These are phyloP conservation scores for Hipparchia sbordonii DNA, from an alignment of 2,888 invertebrate species.

Conservation along the genomic window DNA sequence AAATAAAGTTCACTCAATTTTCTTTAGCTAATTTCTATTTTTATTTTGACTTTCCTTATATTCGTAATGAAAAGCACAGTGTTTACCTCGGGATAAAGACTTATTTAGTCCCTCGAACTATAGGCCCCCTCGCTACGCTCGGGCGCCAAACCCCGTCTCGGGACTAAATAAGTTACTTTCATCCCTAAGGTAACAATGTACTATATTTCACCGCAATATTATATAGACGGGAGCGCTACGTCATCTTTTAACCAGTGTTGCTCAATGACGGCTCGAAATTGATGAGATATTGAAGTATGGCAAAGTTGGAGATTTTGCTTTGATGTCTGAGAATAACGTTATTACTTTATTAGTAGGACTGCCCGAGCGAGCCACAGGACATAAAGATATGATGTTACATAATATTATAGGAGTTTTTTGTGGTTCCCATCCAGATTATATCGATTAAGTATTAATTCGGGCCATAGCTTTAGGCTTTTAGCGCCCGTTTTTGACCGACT, in stretches of 20 bases:
- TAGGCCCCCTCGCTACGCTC: too few relatives aligned
- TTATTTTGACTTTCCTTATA: too few relatives aligned
- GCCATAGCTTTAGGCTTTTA: neutral
- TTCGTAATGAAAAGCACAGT: too few relatives aligned
- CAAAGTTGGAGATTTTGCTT: conserved; percentile 17
- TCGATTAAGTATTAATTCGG: neutral
- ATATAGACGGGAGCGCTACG: neutral
- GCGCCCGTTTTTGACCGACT: neutral
- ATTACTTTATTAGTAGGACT: conserved; percentile 12
- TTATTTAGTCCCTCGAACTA: too few relatives aligned
- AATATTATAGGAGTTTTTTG: neutral
- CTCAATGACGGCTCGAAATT: conserved; percentile 9
- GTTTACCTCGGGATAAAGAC: too few relatives aligned
- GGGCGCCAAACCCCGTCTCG: too few relatives aligned
- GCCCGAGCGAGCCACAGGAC: neutral
- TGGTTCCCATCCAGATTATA: neutral
- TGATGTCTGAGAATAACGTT: conserved; percentile 18
- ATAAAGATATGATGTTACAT: neutral
- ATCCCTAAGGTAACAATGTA: too few relatives aligned
- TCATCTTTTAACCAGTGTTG: neutral
- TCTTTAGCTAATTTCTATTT: too few relatives aligned
- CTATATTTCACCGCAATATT: too few relatives aligned
- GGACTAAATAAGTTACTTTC: too few relatives aligned
- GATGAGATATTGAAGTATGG: conserved; percentile 21
- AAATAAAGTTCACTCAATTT: too few relatives aligned